These are phyloP conservation scores for Helobdella robusta DNA, from an alignment of 2,888 invertebrate species.

Conservation along the genomic window DNA sequence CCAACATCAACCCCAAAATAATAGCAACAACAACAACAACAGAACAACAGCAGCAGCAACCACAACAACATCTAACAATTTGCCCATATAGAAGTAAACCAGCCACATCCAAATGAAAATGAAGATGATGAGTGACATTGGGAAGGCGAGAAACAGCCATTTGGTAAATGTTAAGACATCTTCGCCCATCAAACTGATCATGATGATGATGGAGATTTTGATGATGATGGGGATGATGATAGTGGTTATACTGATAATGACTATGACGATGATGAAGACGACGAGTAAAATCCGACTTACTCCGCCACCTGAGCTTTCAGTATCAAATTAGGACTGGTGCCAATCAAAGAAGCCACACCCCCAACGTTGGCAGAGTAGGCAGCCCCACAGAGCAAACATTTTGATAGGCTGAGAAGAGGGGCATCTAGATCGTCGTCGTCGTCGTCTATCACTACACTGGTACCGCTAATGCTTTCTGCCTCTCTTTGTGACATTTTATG, in stretches of 20 bases:
- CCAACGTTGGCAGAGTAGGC: slow-evolving; percentile 46
- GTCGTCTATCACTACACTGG: too few species aligned
- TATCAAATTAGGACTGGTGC: slow-evolving; percentile 49
- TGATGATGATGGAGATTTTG: not conserved
- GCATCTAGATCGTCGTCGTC: too few species aligned
- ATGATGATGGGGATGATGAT: not conserved
- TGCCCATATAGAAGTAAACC: slow-evolving; percentile 38
- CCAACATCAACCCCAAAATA: too few species aligned
- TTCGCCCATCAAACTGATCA: not conserved
- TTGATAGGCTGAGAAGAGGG: not conserved
- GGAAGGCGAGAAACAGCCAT: slow-evolving; percentile 77
- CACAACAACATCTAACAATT: slow-evolving; percentile 28
- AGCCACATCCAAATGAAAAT: slow-evolving; percentile 44
- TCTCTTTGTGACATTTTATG: too few species aligned
- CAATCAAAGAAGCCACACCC: slow-evolving; percentile 49
- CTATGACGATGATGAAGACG: not conserved
- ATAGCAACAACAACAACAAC: too few species aligned
- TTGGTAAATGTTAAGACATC: slow-evolving; percentile 35
- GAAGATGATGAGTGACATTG: slow-evolving; percentile 60
- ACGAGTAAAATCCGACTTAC: too few species aligned
- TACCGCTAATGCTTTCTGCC: too few species aligned
- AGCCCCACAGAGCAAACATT: slow-evolving; percentile 29
- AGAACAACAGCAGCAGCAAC: too few species aligned
- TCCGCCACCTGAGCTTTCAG: slow-evolving; percentile 40
- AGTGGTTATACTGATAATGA: not conserved